These are phyloP conservation scores for Brachionus manjavacas DNA, from an alignment of 1,140 invertebrate species.

Conservation along the genomic window DNA sequence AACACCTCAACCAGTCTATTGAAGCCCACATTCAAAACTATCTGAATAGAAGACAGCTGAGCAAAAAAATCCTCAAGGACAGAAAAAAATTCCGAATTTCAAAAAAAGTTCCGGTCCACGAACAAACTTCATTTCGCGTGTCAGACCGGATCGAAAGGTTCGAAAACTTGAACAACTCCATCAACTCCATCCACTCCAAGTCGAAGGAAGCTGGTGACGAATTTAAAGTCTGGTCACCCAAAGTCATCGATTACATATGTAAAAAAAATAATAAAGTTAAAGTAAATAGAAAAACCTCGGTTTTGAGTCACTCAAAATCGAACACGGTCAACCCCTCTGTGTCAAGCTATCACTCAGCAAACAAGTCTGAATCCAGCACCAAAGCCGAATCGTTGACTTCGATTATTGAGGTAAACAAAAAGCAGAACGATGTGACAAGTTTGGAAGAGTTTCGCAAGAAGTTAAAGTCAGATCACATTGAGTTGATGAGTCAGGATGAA, in stretches of 20 bases:
- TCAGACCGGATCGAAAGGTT: conserved; percentile 7
- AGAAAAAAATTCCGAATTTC: neutral
- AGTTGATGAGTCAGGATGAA: neutral
- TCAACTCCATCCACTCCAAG: neutral
- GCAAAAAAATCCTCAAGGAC: neutral
- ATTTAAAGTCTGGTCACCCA: conserved; percentile 23
- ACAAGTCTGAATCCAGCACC: neutral
- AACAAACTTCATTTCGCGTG: neutral
- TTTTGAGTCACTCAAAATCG: neutral
- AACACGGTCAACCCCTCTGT: neutral
- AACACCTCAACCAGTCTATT: neutral
- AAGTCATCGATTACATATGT: conserved; percentile 21
- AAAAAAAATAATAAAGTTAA: conserved; percentile 7
- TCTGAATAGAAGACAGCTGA: neutral
- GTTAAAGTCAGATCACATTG: neutral
- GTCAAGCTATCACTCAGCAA: neutral
- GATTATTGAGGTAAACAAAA: neutral
- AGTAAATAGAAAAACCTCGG: neutral
- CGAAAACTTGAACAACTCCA: neutral
- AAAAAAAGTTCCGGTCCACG: neutral
- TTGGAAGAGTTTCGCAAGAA: neutral
- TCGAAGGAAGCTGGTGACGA: neutral
- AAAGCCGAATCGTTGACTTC: neutral
- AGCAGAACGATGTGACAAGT: neutral
- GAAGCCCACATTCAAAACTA: neutral